Evolutionary conservation across 2,888 invertebrate species (phyloP).

Genomic region (Drosophila atripex): DNA sequence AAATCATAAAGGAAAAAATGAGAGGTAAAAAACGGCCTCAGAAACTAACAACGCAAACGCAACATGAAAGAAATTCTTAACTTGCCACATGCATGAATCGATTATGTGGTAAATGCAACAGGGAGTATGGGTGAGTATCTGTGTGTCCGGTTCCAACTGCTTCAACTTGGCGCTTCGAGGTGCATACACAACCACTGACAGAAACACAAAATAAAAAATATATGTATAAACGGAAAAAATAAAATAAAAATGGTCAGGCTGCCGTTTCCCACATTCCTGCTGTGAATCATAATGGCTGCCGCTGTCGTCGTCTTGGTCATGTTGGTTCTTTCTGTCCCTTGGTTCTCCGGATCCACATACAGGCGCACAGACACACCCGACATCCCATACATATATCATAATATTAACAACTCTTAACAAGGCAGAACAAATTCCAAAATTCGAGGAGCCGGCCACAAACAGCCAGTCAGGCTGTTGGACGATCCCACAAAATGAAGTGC

Average conservation of each 20-base stretch:
- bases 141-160: conserved; percentile 24
- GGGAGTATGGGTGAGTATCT: conserved; percentile 38
- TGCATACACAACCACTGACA: conserved; percentile 43
- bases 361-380: conserved; percentile 32
- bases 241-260: conserved; percentile 70
- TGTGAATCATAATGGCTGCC: conserved; percentile 82
- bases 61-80: conserved; percentile 75
- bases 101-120: conserved; percentile 71
- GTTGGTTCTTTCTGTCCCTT: conserved; percentile 28
- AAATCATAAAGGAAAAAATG: conserved; percentile 77
- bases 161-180: conserved; percentile 25
- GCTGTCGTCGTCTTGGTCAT: conserved; percentile 61
- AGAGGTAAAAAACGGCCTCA: conserved; percentile 40
- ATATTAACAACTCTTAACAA: conserved; percentile 83
- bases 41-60: conserved; percentile 73
- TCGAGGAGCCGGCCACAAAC: conserved; percentile 66
- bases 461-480: conserved; percentile 71
- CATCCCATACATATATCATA: conserved; percentile 79
- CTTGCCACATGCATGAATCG: conserved; percentile 78
- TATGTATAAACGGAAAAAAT: conserved; percentile 30
- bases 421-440: conserved; percentile 81
- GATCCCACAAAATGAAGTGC: conserved; percentile 75
- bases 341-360: conserved; percentile 5
- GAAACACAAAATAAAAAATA: conserved; percentile 28
- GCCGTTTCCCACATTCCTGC: conserved; percentile 82